Evolutionary conservation across 2,113 vertebrate genomes (phyloP).

Genomic region (Heteronetta atricapilla): DNA sequence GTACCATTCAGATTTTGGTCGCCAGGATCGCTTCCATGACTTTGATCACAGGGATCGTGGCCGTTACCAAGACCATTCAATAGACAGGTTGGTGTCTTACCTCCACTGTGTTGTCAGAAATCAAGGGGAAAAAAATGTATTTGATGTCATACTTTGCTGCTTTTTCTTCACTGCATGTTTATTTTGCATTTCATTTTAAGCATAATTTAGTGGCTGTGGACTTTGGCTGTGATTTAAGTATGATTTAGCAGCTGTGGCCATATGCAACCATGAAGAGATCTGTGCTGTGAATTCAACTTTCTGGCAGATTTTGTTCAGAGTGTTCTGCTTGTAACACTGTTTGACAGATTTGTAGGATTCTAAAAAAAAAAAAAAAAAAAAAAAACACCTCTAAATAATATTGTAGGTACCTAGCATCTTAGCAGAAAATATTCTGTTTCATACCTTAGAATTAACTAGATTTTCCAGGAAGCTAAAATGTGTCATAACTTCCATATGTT

Average conservation of each 20-base stretch:
- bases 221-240: not conserved
- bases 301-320: not conserved
- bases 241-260: not conserved
- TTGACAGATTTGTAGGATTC: not conserved
- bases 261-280: not conserved
- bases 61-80: slow-evolving; percentile 86
- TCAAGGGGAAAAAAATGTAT: not conserved
- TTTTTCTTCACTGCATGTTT: not conserved
- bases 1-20: slow-evolving; percentile 88
- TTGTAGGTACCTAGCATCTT: not conserved
- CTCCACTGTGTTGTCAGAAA: not conserved
- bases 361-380: not conserved
- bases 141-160: not conserved
- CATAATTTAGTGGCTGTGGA: not conserved
- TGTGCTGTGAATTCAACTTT: not conserved
- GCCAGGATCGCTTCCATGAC: slow-evolving; percentile 93
- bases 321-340: not conserved
- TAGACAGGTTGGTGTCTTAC: slow-evolving; percentile 81
- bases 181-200: not conserved
- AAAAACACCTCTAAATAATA: not conserved
- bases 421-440: not conserved
- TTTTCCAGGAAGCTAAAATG: not conserved
- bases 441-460: not conserved
- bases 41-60: slow-evolving; percentile 92
- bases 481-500: not conserved